These are phyloP conservation scores for Deroplatys truncata DNA, from an alignment of 2,888 invertebrate genomes.

Conservation along the genomic window DNA sequence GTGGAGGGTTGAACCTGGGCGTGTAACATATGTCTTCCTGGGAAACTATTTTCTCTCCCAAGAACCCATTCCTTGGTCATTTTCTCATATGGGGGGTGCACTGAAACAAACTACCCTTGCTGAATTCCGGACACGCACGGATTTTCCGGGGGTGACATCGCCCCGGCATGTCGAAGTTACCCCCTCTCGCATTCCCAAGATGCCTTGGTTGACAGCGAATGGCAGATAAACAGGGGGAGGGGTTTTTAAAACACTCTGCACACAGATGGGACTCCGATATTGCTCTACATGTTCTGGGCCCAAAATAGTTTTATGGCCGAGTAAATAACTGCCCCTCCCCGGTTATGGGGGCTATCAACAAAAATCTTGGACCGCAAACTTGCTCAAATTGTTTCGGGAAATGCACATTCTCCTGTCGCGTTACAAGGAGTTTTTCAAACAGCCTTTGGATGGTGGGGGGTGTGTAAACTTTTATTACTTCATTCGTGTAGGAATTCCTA, in stretches of 20 bases:
- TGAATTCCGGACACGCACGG: constrained; percentile 4
- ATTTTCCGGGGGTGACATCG: neutral
- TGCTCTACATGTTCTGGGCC: neutral
- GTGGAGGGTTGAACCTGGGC: neutral
- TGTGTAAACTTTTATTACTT: too few species aligned
- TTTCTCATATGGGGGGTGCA: neutral
- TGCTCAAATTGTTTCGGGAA: neutral
- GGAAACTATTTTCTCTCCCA: neutral
- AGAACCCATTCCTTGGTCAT: neutral
- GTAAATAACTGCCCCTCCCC: neutral
- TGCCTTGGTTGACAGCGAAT: neutral
- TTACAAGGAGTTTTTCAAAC: too few species aligned
- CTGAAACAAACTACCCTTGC: neutral
- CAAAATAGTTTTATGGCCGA: neutral
- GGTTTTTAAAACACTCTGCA: neutral
- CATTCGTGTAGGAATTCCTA: too few species aligned
- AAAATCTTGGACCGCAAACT: neutral
- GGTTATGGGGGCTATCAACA: neutral
- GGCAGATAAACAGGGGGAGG: neutral
- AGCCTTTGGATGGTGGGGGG: too few species aligned
- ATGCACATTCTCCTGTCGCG: neutral
- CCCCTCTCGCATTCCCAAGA: constrained; percentile 5
- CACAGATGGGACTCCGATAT: neutral
- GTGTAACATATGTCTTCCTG: neutral
- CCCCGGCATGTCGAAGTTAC: constrained; percentile 2